Base-by-base conservation (phyloP, 1,140 invertebrate species). In the Zaprionus gabonicus region DNA sequence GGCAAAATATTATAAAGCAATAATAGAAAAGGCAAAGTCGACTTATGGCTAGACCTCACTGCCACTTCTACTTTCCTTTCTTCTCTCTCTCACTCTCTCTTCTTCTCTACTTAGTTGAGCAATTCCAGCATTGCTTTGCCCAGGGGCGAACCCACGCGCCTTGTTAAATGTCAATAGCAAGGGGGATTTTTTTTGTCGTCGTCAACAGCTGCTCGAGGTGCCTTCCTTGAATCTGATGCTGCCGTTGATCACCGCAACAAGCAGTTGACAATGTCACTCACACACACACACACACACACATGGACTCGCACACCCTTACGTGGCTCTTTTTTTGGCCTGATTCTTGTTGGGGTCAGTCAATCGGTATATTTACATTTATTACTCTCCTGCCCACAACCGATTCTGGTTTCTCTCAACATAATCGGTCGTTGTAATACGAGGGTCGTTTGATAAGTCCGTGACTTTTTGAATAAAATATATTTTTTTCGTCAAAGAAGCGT, bases 81-180 rank as follows among this genome's bases (percentile, higher is more conserved):
- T 27, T 17, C 44, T 17, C 49, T 9, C 57, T 49, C 12, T 44
- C 20, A n/a, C 44, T 59, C n/a, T 10, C 9, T 3, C 9, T 31
- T 10, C 31, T 2, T 10, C 0, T 2, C 31, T 31, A 31, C 31
- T 31, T 31, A 31, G 31, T 2, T 9, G 9, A 41, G 38, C 53
- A 53, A 49, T 20, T 23, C 7, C 53, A 36, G 15, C 25, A 31
- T 57, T n/a, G 25, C 23, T 41, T 34, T 76, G 76, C 71, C 83
- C 70, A 44, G 67, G 15, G 84, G 81, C 67, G 68, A 44, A 49
- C 72, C 82, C 71, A 82, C 67, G 74, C 82, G 71, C 64, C 53
- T 77, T 91, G 88, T 91, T 88, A 91, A 91, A 91, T 82, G 88
- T 91, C 88, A 91, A 88, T 81, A 91, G 84, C 88, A 91, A 91